Base-by-base conservation (phyloP, 2,797 vertebrate genomes). In the Esox masquinongy region DNA sequence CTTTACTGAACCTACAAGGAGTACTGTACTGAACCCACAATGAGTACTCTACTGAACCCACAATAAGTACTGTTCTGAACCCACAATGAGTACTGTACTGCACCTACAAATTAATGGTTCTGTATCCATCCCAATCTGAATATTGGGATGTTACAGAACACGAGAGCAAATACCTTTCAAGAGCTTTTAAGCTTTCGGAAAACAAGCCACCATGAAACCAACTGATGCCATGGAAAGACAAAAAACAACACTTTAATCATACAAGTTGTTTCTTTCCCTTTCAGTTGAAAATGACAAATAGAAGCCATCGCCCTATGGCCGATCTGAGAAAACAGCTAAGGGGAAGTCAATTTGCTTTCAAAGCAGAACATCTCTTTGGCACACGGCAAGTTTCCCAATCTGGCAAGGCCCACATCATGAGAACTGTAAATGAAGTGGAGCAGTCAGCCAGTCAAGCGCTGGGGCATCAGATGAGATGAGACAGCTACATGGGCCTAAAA, bases 281-380 rank as follows among this genome's bases (percentile, higher is more conserved):
- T 70, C 80, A 85, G 66, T 71, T 36, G 51, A 24, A 72, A 50
- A 87, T 79, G 84, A 77, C 69, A 81, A 84, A 56, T 68, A 79
- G 79, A 90, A 69, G 78, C 78, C 61, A 70, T 80, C 67, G 83
- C 76, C 68, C 80, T 80, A 81, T 26, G 24, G 72, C 84, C 89
- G 84, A 92, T 90, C 90, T 79, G 74, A 84, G 79, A 75, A 85
- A 89, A 87, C 75, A 74, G 68, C 70, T 84, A 76, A 63, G 76
- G 68, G 73, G 53, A 83, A 80, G 76, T 77, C 0, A 19, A 78
- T 85, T 86, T 82, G 73, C 75, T 83, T 81, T 73, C 64, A 85
- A 80, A 85, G 81, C 76, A 69, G 68, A 87, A 81, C 56, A 70
- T 76, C 66, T 87, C 39, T 70, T 80, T 88, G 81, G 77, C 79